A percentile compares a stretch with the other conserved stretches of the same genome.
These are phyloP conservation scores for Hyppa rectilinea DNA, from an alignment of 2,888 invertebrate genomes.

Conservation along the genomic window DNA sequence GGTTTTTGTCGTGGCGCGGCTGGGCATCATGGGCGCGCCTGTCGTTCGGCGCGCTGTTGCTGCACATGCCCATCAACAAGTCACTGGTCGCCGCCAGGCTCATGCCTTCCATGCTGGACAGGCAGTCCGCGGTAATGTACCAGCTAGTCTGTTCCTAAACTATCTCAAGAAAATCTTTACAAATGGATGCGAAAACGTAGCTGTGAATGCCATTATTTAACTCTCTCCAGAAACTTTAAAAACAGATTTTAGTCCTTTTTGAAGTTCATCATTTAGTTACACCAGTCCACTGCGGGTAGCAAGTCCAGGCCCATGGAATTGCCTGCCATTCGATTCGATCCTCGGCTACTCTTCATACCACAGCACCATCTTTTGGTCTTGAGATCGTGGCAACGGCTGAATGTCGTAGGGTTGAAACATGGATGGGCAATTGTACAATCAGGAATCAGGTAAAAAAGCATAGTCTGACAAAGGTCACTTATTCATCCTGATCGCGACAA, in stretches of 20 bases:
- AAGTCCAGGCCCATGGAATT: too few relatives aligned
- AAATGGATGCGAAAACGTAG: neutral
- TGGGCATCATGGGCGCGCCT: conserved; percentile 83
- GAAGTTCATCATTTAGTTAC: neutral
- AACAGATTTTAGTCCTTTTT: neutral
- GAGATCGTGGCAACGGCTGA: neutral
- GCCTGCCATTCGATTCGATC: neutral
- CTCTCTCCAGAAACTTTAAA: neutral
- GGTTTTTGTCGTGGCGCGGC: conserved; percentile 77
- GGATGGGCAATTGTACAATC: neutral
- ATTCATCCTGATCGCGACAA: neutral
- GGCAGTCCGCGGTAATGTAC: conserved; percentile 73
- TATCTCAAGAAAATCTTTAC: neutral
- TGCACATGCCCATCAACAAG: conserved; percentile 87
- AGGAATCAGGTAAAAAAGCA: neutral
- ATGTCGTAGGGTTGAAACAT: too few relatives aligned
- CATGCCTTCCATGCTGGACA: conserved; percentile 77
- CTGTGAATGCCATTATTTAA: too few relatives aligned
- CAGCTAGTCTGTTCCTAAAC: neutral
- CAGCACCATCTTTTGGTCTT: neutral
- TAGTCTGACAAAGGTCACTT: too few relatives aligned
- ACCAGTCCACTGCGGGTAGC: neutral
- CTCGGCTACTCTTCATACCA: neutral
- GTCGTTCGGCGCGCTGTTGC: conserved; percentile 85
- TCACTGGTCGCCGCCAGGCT: conserved; percentile 78